Base-by-base conservation (phyloP, 1,140 invertebrate genomes). In the Ephestia elutella region DNA sequence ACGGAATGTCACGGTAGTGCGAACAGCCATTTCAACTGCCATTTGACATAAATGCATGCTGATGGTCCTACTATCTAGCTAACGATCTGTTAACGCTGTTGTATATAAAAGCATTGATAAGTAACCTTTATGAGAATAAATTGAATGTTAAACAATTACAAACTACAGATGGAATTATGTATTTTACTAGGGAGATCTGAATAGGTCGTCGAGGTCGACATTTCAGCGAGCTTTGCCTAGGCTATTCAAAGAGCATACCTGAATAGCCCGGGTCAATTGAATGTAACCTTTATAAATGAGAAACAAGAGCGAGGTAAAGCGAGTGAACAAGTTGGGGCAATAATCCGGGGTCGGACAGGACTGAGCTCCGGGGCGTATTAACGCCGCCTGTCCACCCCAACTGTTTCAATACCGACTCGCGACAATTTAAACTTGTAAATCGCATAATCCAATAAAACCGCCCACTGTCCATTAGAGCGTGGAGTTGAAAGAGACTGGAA, bases 371-470 rank as follows among this genome's bases (percentile, higher is more conserved):
- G 63, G 63, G 65, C 60, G 70, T 57, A 79, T 79, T 75, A 74
- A 25, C 21, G 2, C 60, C 68, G 68, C 62, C 65, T 65, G 67
- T 57, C 72, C 69, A 66, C 74, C 78, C 78, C 72, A 25, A 25
- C 21, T 73, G 67, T 78, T 76, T 73, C 65, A 75, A 69, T 70
- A 71, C 68, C 60, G 54, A 70, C 72, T 69, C 59, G 32, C 69
- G 69, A 71, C 71, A 70, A 73, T 80, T 82, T 78, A 80, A 83
- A 78, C 73, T 72, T 65, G 67, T 71, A 79, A 86, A 83, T 78
- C 73, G 71, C 75, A 73, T 83, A 86, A 86, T 86, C 79, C 80
- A 74, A 84, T 82, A 75, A 82, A 67, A 63, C 71, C 64, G 64
- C 59, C 68, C 69, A 66, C 61, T 72, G 71, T 71, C 63, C 69